Base-by-base conservation (phyloP, 2,113 vertebrate species). In the Tachysurus vachellii region DNA sequence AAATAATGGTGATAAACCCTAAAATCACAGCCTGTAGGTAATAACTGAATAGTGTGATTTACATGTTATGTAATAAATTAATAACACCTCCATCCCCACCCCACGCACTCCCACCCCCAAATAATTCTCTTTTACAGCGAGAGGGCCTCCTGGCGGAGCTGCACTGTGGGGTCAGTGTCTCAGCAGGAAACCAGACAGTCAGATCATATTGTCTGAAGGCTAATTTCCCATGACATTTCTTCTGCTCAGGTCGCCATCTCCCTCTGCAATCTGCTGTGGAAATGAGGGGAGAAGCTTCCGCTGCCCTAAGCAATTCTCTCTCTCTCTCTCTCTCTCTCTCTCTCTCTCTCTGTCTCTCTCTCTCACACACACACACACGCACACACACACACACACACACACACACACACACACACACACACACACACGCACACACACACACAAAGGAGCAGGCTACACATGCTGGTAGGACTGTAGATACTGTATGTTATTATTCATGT, bases 201-300 rank as follows among this genome's bases (percentile, higher is more conserved):
- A 94, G 95, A 93, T 94, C 93, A 93, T 93, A 94, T 95, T 94
- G 93, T 94, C 91, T 93, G 92, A 91, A 73, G 82, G 88, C 90
- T 95, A 93, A 95, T 95, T 95, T 93, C 89, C 92, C 88, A 79
- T 89, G 94, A 95, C 93, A 91, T 92, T 85, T 91, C 90, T 92
- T 93, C 91, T 90, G 90, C 89, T 88, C 90, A 71, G 62, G 11
- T 80, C 68, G 84, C 70, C 90, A 89, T 88, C 92, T 94, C 92
- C 76, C 92, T 93, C 92, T 91, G 89, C 89, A 90, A 86, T 88
- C 62, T 83, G 71, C 84, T 11, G 21, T 16, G 73, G 91, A 68
- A 92, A 89, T 89, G 19, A 61, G 80, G 85, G 88, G 86, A 87
- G 84, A 53, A 82, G 77, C 68, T 87, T 70, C 57, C 56, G 53